Percentiles rank a stretch among this genome's conserved stretches.
Conservation (phyloP, 1,140 invertebrate genomes). For the Caenorhabditis inopinata region DNA sequence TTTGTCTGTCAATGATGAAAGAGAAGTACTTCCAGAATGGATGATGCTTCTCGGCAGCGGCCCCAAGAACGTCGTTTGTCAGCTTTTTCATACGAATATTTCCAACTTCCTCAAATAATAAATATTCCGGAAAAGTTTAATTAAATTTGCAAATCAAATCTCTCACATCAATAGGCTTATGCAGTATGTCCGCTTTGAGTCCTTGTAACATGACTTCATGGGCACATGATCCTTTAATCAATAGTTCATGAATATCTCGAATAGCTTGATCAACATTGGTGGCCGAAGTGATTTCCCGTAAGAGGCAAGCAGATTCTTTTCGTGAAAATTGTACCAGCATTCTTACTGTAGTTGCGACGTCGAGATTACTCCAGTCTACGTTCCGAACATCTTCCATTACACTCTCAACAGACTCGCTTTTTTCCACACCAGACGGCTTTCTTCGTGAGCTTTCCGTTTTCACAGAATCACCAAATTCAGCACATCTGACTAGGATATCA, state of each 20-base stretch:
- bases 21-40: slow-evolving; percentile 18
- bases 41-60: not conserved
- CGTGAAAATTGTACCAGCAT: slow-evolving; percentile 10
- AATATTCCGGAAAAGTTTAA: too few relatives aligned
- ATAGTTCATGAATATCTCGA: not conserved
- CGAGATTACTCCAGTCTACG: slow-evolving; percentile 26
- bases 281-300: not conserved
- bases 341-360: not conserved
- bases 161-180: not conserved
- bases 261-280: slow-evolving; percentile 21
- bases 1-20: slow-evolving; percentile 6
- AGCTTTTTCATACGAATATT: not conserved
- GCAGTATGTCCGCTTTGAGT: not conserved
- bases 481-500: slow-evolving; percentile 5
- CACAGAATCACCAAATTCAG: not conserved
- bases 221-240: not conserved
- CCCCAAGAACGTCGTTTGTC: not conserved
- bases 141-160: too few relatives aligned
- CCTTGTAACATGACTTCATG: not conserved
- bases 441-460: not conserved
- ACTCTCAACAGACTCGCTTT: not conserved
- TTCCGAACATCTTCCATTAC: slow-evolving; percentile 18
- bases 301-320: slow-evolving; percentile 1
- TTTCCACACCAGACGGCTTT: too few relatives aligned
- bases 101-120: not conserved